Percentiles rank a stretch among this genome's conserved stretches.
These are phyloP conservation scores for Anorthoa munda DNA, from an alignment of 2,888 invertebrate genomes.

Conservation along the genomic window DNA sequence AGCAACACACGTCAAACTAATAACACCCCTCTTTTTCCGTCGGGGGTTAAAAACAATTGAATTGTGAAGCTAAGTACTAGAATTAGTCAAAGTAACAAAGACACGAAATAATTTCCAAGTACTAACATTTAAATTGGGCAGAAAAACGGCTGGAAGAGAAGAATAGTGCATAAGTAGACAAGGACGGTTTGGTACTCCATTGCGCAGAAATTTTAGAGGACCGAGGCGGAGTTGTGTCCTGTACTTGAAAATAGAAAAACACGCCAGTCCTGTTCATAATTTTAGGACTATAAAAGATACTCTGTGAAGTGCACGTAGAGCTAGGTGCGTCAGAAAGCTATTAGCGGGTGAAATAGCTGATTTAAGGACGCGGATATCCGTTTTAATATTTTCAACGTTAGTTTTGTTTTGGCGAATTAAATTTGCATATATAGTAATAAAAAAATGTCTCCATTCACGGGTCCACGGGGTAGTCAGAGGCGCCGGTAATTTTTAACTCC, in stretches of 20 bases:
- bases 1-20: no score
- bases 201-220: conserved; percentile 55
- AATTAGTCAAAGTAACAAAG: neutral
- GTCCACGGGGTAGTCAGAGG: no score
- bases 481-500: no score
- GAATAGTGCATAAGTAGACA: conserved; percentile 49
- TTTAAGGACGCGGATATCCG: neutral
- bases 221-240: conserved; percentile 29
- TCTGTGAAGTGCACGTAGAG: conserved; percentile 56
- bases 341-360: neutral
- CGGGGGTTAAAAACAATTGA: no score
- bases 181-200: conserved; percentile 46
- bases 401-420: neutral
- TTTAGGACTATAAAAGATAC: conserved; percentile 62
- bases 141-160: conserved; percentile 26
- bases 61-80: no score
- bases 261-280: conserved; percentile 51
- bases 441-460: no score
- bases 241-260: conserved; percentile 47
- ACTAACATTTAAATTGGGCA: conserved; percentile 22
- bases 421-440: no score
- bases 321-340: conserved; percentile 5
- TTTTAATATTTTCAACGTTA: neutral
- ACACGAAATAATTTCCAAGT: conserved; percentile 3
- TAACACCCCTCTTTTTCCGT: no score